phyloP scores from a whole-genome alignment of 2,113 vertebrate genomes.

The Morone chrysops region DNA sequence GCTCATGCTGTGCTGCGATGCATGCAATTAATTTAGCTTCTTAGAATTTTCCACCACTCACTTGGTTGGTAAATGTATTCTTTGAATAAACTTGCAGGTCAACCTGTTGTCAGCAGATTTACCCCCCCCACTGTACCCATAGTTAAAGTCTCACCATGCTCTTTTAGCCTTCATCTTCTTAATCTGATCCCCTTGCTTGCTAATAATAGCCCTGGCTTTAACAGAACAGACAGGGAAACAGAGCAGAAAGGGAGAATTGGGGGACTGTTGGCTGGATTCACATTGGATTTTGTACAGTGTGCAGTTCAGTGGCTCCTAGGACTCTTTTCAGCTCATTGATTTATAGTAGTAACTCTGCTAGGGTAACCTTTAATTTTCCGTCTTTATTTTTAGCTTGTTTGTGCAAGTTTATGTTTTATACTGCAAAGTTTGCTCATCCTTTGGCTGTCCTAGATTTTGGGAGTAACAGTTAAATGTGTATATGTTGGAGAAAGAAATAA shows the following conservation, averaged over 20 bases:
- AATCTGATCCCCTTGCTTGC: conserved; percentile 48
- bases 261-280: conserved; percentile 48
- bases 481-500: not conserved
- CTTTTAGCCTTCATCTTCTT: conserved; percentile 53
- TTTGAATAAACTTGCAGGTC: conserved; percentile 14
- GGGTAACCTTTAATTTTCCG: conserved; percentile 33
- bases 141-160: conserved; percentile 27
- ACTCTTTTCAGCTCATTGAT: conserved; percentile 52
- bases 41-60: not conserved
- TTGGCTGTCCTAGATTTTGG: not conserved
- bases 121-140: not conserved
- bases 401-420: not conserved
- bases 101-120: conserved; percentile 21
- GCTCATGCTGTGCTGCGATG: not conserved
- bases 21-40: not conserved
- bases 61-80: not conserved
- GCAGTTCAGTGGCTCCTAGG: conserved; percentile 41
- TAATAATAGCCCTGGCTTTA: conserved; percentile 66
- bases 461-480: not conserved
- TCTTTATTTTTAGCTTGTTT: conserved; percentile 37
- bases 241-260: conserved; percentile 43
- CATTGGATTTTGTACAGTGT: conserved; percentile 52
- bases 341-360: conserved; percentile 13
- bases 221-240: conserved; percentile 51
- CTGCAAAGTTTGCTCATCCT: not conserved